These are phyloP conservation scores for Quadroppia sp. DNA, from an alignment of 2,888 invertebrate genomes.

Conservation along the genomic window DNA sequence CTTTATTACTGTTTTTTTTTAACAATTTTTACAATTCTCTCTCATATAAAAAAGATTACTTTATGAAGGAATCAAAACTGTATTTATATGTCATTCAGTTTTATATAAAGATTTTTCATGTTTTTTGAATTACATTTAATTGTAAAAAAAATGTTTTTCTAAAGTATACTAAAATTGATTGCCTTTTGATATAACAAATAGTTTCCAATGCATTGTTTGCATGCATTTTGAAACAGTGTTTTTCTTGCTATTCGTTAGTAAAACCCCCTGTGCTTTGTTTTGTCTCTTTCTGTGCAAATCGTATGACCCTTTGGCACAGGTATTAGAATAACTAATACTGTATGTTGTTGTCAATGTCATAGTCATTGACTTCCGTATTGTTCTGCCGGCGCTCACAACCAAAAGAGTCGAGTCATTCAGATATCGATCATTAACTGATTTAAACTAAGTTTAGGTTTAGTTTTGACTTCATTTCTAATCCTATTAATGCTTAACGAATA, in stretches of 20 bases:
- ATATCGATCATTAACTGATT: conserved; percentile 30
- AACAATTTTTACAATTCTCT: background rate
- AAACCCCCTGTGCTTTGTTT: background rate
- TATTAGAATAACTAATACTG: conserved; percentile 36
- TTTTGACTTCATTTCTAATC: background rate
- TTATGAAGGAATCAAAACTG: background rate
- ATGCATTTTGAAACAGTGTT: background rate
- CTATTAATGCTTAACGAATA: background rate
- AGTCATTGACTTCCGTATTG: conserved; percentile 29
- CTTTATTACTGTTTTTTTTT: background rate
- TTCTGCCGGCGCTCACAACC: background rate
- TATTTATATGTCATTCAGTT: conserved; percentile 17
- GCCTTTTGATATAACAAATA: too few species aligned
- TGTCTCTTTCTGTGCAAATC: conserved; percentile 9
- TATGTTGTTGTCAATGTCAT: background rate
- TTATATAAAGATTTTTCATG: too few species aligned
- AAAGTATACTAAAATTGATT: too few species aligned
- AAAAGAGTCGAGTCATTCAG: background rate
- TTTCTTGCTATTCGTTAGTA: background rate
- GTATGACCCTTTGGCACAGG: conserved; percentile 29
- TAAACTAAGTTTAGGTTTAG: too few species aligned
- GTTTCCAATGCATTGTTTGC: background rate
- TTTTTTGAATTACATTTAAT: too few species aligned
- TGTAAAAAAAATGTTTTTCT: too few species aligned
- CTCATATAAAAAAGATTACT: background rate